Evolutionary conservation across 2,797 vertebrate genomes (phyloP).

Genomic region (Sebastes nivosus): DNA sequence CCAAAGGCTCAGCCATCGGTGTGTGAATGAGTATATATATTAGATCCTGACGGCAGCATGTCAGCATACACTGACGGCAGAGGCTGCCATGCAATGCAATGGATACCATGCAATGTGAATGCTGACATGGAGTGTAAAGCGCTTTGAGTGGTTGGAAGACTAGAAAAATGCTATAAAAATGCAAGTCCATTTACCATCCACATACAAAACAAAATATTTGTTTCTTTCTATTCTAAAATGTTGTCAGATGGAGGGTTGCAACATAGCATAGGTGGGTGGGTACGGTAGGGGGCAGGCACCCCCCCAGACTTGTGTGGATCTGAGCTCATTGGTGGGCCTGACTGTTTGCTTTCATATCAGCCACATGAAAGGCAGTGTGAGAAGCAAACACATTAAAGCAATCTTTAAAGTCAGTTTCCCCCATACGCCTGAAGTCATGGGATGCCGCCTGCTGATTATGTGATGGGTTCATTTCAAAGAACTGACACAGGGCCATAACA

Average conservation of each 20-base stretch:
- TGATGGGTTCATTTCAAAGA: slow-evolving; percentile 59
- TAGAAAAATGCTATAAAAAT: accelerated
- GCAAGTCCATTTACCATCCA: no score
- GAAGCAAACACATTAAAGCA: slow-evolving; percentile 52
- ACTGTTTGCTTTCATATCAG: slow-evolving; percentile 49
- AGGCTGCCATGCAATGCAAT: no score
- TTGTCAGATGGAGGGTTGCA: background rate
- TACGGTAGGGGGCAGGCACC: background rate
- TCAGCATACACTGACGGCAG: no score
- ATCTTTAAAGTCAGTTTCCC: slow-evolving; percentile 53
- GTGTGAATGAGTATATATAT: no score
- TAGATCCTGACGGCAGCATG: no score
- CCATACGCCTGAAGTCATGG: slow-evolving; percentile 35
- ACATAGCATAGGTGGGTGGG: background rate
- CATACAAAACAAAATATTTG: background rate
- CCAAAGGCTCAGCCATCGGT: no score
- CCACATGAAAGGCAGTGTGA: slow-evolving; percentile 46
- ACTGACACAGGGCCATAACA: slow-evolving; percentile 23
- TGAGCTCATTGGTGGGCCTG: background rate
- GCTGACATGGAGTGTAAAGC: no score
- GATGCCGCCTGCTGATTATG: slow-evolving; percentile 47
- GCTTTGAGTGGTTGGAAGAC: no score
- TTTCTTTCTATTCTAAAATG: background rate
- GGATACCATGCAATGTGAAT: no score
- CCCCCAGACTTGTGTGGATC: background rate